A percentile compares a stretch with the other conserved stretches of the same genome.
Conservation (phyloP, 2,113 vertebrate species). For the Varanus komodoensis region DNA sequence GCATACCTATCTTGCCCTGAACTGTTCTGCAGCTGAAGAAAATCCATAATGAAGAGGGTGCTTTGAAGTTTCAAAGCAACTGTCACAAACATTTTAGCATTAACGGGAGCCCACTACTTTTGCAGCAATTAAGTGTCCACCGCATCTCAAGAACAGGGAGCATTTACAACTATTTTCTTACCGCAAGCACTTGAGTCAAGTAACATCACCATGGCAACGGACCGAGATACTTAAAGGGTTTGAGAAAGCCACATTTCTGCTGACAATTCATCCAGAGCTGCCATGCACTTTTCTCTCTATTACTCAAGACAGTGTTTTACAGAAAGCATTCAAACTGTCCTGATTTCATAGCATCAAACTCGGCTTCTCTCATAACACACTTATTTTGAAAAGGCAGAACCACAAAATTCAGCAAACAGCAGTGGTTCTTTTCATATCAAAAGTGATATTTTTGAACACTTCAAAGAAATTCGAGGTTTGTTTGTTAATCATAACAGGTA, state of each 20-base stretch:
- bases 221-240: not conserved
- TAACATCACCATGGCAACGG: slow-evolving; percentile 16
- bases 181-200: not conserved
- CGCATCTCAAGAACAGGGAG: not conserved
- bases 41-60: not conserved
- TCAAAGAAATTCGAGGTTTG: not conserved
- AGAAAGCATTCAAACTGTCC: not conserved
- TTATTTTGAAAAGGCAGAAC: not conserved
- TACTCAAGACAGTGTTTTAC: not conserved
- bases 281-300: not conserved
- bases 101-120: not conserved
- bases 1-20: not conserved
- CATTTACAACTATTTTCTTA: not conserved
- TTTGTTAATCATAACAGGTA: not conserved
- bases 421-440: not conserved
- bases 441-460: not conserved
- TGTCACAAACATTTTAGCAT: not conserved
- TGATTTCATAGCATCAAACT: not conserved
- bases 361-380: not conserved
- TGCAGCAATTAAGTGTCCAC: not conserved
- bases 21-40: not conserved
- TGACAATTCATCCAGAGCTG: slow-evolving; percentile 3
- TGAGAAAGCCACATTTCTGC: not conserved
- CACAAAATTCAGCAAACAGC: not conserved
- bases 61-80: not conserved